Evolutionary conservation across 2,888 invertebrate genomes (phyloP), one percentile per base, ranked within the genome.

Genomic region (Cremastinae sp.): DNA sequence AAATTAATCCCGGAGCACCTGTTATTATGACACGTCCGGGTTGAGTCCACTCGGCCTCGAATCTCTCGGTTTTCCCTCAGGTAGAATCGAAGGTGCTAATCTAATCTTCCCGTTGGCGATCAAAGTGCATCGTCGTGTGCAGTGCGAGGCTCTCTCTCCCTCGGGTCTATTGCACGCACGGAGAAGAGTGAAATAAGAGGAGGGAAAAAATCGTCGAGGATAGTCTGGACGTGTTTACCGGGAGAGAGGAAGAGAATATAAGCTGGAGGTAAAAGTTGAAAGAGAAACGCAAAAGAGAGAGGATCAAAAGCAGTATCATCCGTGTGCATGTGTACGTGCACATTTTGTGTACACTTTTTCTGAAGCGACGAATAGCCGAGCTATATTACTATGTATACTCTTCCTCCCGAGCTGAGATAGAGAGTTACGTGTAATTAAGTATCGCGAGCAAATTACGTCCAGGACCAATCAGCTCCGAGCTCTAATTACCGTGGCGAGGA

Each of bases 371-470:
- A 5, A 28, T 28, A 28, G 28, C 2, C 28, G 28, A 28, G 28
- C 20, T 66, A 55, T n/a, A n/a, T 53, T 18, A 55, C 62, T 53
- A 47, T 62, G 18, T 43, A 28, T 43, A 18, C 12, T 16, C n/a
- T 12, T 14, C 16, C 56, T 45, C 45, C 18, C 35, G 39, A 37
- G 22, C 35, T 14, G 72, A 66, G 58, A 22, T 45, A 71, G 66
- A 75, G 80, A 80, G 78, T 80, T 83, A 83, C 81, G 82, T 83
- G 82, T 84, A 85, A 87, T 87, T 86, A 86, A 83, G 81, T 80
- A 82, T 81, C 83, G 74, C 79, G 79, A 66, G 79, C 78, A 81
- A 83, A 81, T 82, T 81, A 81, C 82, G 79, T 80, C 78, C 47
- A 80, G 79, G 81, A 81, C 80, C 79, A 79, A 78, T 78, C 75